Percentiles rank a stretch among this genome's conserved stretches.
Evolutionary conservation across 2,113 vertebrate genomes (phyloP).

Genomic region (Cephalophus harveyi): DNA sequence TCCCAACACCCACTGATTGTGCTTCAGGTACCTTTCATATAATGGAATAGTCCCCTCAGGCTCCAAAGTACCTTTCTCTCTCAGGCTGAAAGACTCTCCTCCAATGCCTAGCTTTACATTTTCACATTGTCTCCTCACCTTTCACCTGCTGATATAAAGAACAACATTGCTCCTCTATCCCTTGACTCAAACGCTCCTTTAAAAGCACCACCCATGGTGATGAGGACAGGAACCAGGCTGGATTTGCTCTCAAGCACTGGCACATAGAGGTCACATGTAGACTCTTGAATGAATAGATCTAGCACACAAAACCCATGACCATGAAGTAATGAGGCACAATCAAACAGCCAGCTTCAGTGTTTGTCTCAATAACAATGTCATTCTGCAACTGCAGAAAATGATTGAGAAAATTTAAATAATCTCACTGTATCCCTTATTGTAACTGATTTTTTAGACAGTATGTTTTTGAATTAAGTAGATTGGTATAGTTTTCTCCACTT

Average conservation of each 20-base stretch:
- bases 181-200: neutral
- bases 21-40: neutral
- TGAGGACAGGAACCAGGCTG: neutral
- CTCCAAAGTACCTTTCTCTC: neutral
- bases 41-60: neutral
- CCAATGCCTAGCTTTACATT: neutral
- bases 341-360: neutral
- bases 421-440: neutral
- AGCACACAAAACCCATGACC: neutral
- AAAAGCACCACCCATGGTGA: neutral
- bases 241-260: neutral
- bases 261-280: neutral
- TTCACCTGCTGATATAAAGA: neutral
- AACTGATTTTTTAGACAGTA: neutral
- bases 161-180: neutral
- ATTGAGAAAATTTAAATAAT: neutral
- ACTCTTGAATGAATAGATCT: neutral
- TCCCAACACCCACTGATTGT: neutral
- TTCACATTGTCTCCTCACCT: neutral
- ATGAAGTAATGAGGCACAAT: neutral
- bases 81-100: neutral
- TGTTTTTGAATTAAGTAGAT: neutral
- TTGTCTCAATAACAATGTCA: neutral
- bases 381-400: neutral
- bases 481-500: neutral